Evolutionary conservation across 1,140 invertebrate species (phyloP).

Genomic region (Saccostrea cuccullata): DNA sequence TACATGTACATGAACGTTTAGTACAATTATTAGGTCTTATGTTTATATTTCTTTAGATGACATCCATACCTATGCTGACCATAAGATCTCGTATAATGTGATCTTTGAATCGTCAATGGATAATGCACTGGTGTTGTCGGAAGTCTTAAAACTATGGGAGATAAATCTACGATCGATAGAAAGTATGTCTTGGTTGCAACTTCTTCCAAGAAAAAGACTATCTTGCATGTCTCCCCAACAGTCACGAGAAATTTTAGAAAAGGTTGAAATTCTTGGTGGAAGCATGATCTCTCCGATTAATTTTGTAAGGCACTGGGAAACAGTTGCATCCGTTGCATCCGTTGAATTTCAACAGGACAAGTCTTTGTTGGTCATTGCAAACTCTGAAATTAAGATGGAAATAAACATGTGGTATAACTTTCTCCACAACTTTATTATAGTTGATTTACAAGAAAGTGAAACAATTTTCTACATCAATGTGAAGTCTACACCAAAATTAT

Average conservation of each 20-base stretch:
- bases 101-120: background rate
- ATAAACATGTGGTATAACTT: background rate
- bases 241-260: background rate
- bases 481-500: slow-evolving; percentile 13
- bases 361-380: background rate
- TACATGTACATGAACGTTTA: background rate
- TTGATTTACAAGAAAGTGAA: background rate
- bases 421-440: slow-evolving; percentile 12
- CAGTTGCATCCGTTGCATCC: background rate
- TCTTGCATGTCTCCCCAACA: background rate
- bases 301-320: background rate
- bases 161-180: background rate
- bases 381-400: background rate
- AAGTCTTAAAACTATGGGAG: background rate
- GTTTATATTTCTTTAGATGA: background rate
- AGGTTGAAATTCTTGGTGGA: background rate
- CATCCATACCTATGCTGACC: background rate
- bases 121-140: background rate
- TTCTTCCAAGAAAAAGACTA: background rate
- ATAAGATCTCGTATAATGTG: background rate
- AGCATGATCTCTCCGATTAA: background rate
- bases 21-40: too few species aligned
- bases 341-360: background rate
- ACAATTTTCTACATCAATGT: background rate
- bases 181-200: background rate